A percentile compares a stretch with the other conserved stretches of the same genome.
These are phyloP conservation scores for Eucera pruinosa DNA, from an alignment of 2,888 invertebrate species.

Conservation along the genomic window DNA sequence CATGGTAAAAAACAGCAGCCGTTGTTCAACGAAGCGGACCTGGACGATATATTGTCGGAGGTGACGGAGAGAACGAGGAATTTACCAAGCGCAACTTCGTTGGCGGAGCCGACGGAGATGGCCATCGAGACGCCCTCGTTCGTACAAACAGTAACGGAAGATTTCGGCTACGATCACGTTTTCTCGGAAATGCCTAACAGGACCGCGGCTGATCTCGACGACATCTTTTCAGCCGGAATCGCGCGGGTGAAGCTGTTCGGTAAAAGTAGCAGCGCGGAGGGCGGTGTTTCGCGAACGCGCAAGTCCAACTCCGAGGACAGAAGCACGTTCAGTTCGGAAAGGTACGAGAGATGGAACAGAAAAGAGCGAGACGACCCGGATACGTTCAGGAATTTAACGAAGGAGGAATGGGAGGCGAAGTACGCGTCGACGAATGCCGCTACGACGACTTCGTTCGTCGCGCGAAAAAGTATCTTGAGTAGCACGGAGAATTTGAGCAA, in stretches of 20 bases:
- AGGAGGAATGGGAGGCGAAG: conserved; percentile 82
- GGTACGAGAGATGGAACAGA: conserved; percentile 72
- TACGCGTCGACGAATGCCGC: conserved; percentile 63
- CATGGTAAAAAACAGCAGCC: conserved; percentile 28
- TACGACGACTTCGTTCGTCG: conserved; percentile 6
- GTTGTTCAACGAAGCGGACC: conserved; percentile 60
- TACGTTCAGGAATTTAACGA: conserved; percentile 79
- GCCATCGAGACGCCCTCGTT: conserved; percentile 24
- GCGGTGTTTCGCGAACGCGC: conserved; percentile 31
- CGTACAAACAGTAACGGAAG: not conserved
- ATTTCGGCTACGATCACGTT: conserved; percentile 8
- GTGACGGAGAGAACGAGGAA: conserved; percentile 65
- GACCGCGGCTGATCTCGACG: conserved; percentile 73
- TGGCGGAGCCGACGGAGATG: not conserved
- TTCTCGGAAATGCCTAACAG: conserved; percentile 26
- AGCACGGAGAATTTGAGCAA: conserved; percentile 27
- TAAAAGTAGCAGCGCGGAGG: not conserved
- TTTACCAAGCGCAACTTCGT: not conserved
- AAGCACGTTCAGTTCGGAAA: conserved; percentile 44
- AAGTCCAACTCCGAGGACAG: conserved; percentile 54
- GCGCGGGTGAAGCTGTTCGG: conserved; percentile 69
- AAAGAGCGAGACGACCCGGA: conserved; percentile 76
- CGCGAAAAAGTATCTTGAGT: conserved; percentile 11
- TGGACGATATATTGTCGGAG: conserved; percentile 76
- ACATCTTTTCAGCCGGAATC: conserved; percentile 78